phyloP scores from a whole-genome alignment of 1,140 invertebrate species.

The Ylistrum balloti region DNA sequence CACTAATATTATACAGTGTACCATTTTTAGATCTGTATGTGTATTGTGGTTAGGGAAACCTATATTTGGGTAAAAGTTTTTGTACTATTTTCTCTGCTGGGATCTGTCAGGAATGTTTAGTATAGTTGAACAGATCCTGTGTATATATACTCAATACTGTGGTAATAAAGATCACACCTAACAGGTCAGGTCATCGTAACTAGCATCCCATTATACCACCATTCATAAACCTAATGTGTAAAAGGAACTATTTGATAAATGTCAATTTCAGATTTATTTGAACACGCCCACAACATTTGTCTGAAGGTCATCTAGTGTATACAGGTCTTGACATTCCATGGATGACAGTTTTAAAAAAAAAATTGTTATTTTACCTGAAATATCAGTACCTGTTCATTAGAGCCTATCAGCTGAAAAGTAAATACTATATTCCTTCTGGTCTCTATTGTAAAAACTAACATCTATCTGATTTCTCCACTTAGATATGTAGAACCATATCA shows the following conservation, averaged over 20 bases:
- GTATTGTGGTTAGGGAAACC: not conserved
- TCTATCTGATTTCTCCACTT: too few species aligned
- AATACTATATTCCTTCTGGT: not conserved
- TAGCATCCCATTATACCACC: not conserved
- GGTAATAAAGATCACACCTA: not conserved
- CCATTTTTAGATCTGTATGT: not conserved
- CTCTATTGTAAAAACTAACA: too few species aligned
- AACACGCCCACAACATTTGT: not conserved
- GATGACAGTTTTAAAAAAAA: not conserved
- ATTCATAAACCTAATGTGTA: not conserved
- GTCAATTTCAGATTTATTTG: conserved; percentile 28
- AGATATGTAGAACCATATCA: too few species aligned
- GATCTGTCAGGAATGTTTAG: conserved; percentile 5
- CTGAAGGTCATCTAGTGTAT: not conserved
- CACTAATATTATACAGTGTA: not conserved
- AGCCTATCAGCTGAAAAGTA: not conserved
- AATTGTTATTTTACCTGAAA: not conserved
- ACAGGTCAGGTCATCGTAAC: not conserved
- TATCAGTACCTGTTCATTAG: not conserved
- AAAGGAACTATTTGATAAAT: not conserved
- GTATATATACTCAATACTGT: conserved; percentile 25
- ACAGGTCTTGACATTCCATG: not conserved
- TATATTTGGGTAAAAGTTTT: not conserved
- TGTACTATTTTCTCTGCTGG: conserved; percentile 19
- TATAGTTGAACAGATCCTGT: not conserved